Base-by-base conservation (phyloP, 2,888 invertebrate species). In the Tupiocoris notatus region DNA sequence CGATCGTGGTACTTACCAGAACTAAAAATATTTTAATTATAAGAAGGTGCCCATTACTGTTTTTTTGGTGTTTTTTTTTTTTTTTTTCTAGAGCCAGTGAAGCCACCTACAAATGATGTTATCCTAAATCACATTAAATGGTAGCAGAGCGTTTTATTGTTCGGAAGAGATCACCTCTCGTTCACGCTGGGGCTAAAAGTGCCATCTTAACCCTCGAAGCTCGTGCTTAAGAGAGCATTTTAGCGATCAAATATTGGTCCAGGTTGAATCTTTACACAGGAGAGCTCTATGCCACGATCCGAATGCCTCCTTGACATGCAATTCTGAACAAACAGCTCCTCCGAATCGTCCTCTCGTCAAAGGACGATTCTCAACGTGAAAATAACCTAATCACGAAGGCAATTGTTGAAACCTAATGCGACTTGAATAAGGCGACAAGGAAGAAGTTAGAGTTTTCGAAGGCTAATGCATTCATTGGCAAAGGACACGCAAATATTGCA, bases 91-190 rank as follows among this genome's bases (percentile, higher is more conserved):
- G n/a, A n/a, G n/a, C n/a, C n/a, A n/a, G n/a, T n/a, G n/a, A n/a
- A n/a, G n/a, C n/a, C n/a, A n/a, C n/a, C n/a, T n/a, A n/a, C n/a
- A n/a, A n/a, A n/a, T n/a, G n/a, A n/a, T n/a, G n/a, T n/a, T n/a
- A n/a, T n/a, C n/a, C n/a, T n/a, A n/a, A n/a, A n/a, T n/a, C n/a
- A n/a, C n/a, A n/a, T n/a, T n/a, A n/a, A n/a, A n/a, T 39, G 25
- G 65, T 17, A 65, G 65, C 25, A 39, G 65, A 65, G 39, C 65
- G 65, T 65, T 65, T 25, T 24, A 65, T 39, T 39, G 63, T 23
- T 23, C 2, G 18, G 23, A 21, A 2, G 62, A 23, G 63, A 23
- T 63, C 63, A 24, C 16, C 9, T n/a, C 16, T 25, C 25, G n/a
- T n/a, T n/a, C n/a, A n/a, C n/a, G n/a, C n/a, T n/a, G n/a, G n/a